These are phyloP conservation scores for Mungos mungo DNA, from an alignment of 2,113 vertebrate species.

Conservation along the genomic window DNA sequence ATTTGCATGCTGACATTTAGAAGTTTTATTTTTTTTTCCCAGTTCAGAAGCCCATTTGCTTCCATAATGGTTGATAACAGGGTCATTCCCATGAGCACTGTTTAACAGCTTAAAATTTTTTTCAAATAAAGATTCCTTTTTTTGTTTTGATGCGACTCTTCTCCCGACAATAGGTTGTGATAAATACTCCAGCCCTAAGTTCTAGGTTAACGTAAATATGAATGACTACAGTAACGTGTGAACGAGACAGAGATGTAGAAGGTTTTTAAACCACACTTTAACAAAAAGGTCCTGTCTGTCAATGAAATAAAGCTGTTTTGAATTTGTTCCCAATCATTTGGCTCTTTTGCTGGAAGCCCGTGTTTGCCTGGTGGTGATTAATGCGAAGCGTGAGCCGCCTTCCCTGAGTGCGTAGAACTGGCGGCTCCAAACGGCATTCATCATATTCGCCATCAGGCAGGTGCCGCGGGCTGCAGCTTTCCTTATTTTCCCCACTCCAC, in stretches of 20 bases:
- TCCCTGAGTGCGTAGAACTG: constrained; percentile 64
- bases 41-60: constrained; percentile 50
- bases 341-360: constrained; percentile 65
- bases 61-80: constrained; percentile 18
- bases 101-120: constrained; percentile 8
- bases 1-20: constrained; percentile 38
- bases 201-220: constrained; percentile 67
- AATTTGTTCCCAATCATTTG: constrained; percentile 79
- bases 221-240: constrained; percentile 70
- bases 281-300: constrained; percentile 78
- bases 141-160: neutral
- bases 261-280: constrained; percentile 71
- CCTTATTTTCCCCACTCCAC: neutral
- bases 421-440: constrained; percentile 73
- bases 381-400: constrained; percentile 75
- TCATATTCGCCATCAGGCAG: constrained; percentile 45
- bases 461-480: neutral
- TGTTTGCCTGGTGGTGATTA: constrained; percentile 77
- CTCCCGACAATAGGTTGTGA: constrained; percentile 60
- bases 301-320: constrained; percentile 81
- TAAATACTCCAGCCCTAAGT: constrained; percentile 47
- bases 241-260: constrained; percentile 74
- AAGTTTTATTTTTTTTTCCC: neutral
- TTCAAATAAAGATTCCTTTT: constrained; percentile 31
- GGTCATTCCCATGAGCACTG: constrained; percentile 51